Evolutionary conservation across 2,888 invertebrate genomes (phyloP).

Genomic region (Acanthoscelides obtectus): DNA sequence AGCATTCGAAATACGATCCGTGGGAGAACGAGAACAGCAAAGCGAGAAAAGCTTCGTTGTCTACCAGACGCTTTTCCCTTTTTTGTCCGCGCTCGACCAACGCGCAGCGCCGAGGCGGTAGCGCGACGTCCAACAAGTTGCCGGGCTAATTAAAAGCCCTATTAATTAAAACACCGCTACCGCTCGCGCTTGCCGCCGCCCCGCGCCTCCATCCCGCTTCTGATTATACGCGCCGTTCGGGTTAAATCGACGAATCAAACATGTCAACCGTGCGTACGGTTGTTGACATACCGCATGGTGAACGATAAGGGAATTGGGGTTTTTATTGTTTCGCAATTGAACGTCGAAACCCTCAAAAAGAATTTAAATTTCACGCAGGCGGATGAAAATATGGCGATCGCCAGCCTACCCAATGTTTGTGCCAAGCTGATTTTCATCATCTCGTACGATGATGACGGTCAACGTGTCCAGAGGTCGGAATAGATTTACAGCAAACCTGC

Average conservation of each 20-base stretch:
- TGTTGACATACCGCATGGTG: too few species aligned
- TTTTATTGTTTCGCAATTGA: too few species aligned
- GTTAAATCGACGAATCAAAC: not conserved
- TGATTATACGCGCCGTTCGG: not conserved
- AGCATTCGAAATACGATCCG: not conserved
- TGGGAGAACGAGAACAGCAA: not conserved
- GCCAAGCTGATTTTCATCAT: too few species aligned
- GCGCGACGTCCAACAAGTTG: slow-evolving; percentile 18
- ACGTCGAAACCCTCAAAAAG: too few species aligned
- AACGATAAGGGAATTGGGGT: too few species aligned
- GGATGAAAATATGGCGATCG: too few species aligned
- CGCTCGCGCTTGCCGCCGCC: not conserved
- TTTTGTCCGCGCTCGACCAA: not conserved
- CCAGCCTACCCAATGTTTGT: too few species aligned
- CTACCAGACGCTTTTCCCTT: not conserved
- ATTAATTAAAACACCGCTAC: slow-evolving; percentile 6
- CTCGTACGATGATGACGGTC: too few species aligned
- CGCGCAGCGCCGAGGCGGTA: not conserved
- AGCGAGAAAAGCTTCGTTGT: not conserved
- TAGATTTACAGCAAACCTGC: too few species aligned
- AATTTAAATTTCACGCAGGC: too few species aligned
- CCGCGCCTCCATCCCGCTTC: not conserved
- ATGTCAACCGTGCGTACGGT: not conserved
- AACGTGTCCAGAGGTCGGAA: too few species aligned
- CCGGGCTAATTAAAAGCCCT: slow-evolving; percentile 14